phyloP scores from a whole-genome alignment of 1,140 invertebrate genomes.

The Pentalonia nigronervosa region DNA sequence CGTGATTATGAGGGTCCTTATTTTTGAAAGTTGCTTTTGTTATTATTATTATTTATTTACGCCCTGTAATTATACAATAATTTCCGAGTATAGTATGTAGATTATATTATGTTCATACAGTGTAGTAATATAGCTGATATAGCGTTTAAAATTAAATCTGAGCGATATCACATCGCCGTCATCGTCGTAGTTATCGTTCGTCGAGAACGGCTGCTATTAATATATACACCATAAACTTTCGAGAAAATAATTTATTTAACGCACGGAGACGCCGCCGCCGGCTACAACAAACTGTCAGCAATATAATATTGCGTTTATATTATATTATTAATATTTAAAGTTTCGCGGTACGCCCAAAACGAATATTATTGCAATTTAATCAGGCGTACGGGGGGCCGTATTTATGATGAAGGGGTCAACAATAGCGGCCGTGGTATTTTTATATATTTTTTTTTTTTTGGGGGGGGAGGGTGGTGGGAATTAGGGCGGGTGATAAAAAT shows the following conservation, averaged over 20 bases:
- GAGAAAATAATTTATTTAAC: background rate
- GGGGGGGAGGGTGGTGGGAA: no score
- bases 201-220: background rate
- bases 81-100: background rate
- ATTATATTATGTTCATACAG: background rate
- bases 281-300: background rate
- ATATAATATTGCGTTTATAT: slow-evolving; percentile 8
- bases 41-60: background rate
- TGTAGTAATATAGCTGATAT: background rate
- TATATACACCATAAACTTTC: background rate
- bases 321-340: slow-evolving; percentile 20
- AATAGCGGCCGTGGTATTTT: background rate
- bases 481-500: background rate
- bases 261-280: background rate
- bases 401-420: background rate
- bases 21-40: background rate
- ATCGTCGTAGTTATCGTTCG: background rate
- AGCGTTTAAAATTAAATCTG: background rate
- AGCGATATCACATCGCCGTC: background rate
- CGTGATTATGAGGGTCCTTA: background rate
- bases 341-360: background rate
- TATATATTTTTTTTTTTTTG: background rate
- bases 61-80: background rate
- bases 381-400: background rate
- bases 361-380: slow-evolving; percentile 18